Conservation (phyloP, 2,888 invertebrate species). For the Trissolcus japonicus region DNA sequence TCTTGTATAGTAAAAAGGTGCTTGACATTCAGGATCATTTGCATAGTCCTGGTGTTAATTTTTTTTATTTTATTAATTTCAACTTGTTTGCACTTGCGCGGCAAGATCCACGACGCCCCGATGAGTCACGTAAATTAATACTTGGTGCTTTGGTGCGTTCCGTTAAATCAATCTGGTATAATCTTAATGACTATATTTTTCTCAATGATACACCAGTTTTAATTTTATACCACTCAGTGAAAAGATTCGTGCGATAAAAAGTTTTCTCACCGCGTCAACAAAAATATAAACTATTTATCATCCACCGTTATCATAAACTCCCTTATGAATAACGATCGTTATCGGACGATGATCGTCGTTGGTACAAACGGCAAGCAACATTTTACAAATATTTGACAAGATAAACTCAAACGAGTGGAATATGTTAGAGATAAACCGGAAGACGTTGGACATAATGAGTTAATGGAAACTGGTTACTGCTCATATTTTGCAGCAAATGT, state of each 20-base stretch:
- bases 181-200: too few relatives aligned
- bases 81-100: background rate
- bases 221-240: background rate
- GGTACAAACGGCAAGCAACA: conserved; percentile 4
- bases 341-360: conserved; percentile 1
- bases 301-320: background rate
- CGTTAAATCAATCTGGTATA: too few relatives aligned
- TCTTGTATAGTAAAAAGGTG: background rate
- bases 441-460: conserved; percentile 12
- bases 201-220: too few relatives aligned
- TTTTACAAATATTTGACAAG: conserved; percentile 17
- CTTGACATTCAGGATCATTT: conserved; percentile 4
- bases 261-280: background rate
- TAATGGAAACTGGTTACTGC: conserved; percentile 17
- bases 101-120: too few relatives aligned
- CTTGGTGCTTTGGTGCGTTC: too few relatives aligned
- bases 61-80: background rate
- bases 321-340: conserved; percentile 2
- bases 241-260: background rate
- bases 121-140: too few relatives aligned
- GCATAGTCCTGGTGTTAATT: background rate
- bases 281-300: too few relatives aligned
- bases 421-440: conserved; percentile 16
- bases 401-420: conserved; percentile 10
- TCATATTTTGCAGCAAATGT: too few relatives aligned